Evolutionary conservation across 1,140 invertebrate species (phyloP), one percentile per base, ranked within the genome.

Genomic region (Atta texana): DNA sequence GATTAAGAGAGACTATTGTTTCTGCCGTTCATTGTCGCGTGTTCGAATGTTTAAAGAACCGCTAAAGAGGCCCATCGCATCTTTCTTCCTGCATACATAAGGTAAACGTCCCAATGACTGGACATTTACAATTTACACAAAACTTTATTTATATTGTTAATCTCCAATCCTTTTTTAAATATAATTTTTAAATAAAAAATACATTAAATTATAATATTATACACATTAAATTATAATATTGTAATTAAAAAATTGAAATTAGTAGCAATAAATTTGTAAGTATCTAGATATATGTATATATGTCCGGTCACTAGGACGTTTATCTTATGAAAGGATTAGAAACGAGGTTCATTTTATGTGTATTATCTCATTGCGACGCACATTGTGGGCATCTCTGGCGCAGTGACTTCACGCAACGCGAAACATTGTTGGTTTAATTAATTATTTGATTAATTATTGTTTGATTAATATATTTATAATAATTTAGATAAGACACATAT

Each of bases 361-460:
- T 21, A 78, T 89, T 89, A 87, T 88, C 71, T 74, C 39, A 39
- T 44, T 63, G 59, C n/a, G 68, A 69, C 3, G 59, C 28, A 68
- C 53, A 69, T 89, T 85, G 71, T 66, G 21, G 8, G 18, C 12
- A 10, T n/a, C 53, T 59, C 49, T 57, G 53, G 1, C 39, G 71
- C 49, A 24, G 4, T n/a, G 34, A 7, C 61, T 66, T 78, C 59
- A 69, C 69, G 49, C 49, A 81, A 81, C 21, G 5, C 77, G 21
- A 53, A 44, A 44, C 4, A 24, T 89, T 85, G 81, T 86, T 14
- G 12, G 6, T 44, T 39, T 80, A 59, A 89, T 86, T 68, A 87
- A 88, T 85, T 72, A 78, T 78, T 78, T 80, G 66, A 89, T 86
- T 68, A 87, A 88, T 85, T 64, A 78, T 78, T 78, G 68, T 89